These are phyloP conservation scores for Dascyllus trimaculatus DNA, from an alignment of 2,113 vertebrate genomes.

Conservation along the genomic window DNA sequence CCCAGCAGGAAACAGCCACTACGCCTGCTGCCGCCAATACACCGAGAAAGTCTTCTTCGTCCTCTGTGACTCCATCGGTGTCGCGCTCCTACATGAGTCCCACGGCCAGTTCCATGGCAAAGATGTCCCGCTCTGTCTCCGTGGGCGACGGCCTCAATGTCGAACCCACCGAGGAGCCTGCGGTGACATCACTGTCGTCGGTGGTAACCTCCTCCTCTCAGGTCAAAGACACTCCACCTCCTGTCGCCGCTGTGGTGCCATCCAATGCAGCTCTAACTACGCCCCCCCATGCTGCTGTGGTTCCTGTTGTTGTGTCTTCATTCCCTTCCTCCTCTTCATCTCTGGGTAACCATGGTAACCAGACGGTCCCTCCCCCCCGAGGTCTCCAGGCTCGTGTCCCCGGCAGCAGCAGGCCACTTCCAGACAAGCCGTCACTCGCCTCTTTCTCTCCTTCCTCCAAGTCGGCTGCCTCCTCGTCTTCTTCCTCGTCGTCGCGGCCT, in stretches of 20 bases:
- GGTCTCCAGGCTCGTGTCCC: conserved; percentile 87
- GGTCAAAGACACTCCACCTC: conserved; percentile 35
- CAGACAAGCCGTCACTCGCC: conserved; percentile 89
- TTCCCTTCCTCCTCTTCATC: conserved; percentile 54
- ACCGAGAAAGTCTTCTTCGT: background rate
- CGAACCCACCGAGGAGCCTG: conserved; percentile 49
- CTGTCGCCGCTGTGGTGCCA: conserved; percentile 45
- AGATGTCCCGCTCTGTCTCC: conserved; percentile 94
- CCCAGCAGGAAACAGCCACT: conserved; percentile 37
- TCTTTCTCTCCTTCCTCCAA: conserved; percentile 83
- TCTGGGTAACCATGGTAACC: conserved; percentile 56
- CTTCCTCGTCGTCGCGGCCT: conserved; percentile 39
- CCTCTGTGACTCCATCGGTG: background rate
- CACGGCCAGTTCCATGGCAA: conserved; percentile 93
- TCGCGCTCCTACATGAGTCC: conserved; percentile 92
- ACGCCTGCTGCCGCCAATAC: background rate
- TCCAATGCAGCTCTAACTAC: conserved; percentile 32
- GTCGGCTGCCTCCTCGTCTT: conserved; percentile 58
- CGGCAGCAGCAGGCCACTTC: conserved; percentile 88
- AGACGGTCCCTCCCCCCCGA: conserved; percentile 62
- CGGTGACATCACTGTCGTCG: background rate
- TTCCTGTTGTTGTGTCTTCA: conserved; percentile 56
- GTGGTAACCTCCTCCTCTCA: conserved; percentile 22
- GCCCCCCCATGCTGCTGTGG: conserved; percentile 64
- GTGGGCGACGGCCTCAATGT: conserved; percentile 92